phyloP scores from a whole-genome alignment of 1,140 invertebrate species.

The Bombus ignitus region DNA sequence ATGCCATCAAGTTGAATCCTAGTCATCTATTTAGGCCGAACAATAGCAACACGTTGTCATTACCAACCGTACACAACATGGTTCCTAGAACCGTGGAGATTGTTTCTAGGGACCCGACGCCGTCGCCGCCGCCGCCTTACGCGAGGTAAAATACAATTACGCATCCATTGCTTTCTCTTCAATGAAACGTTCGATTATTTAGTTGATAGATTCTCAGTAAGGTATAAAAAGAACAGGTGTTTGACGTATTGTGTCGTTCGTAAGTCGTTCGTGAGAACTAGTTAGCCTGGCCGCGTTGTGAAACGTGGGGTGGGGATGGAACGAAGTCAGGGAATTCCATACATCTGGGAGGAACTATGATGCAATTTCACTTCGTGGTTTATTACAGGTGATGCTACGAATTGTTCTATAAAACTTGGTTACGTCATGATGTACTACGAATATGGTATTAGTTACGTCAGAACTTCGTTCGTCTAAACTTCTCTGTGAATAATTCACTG shows the following conservation, averaged over 20 bases:
- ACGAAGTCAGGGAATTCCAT: background rate
- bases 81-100: slow-evolving; percentile 67
- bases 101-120: slow-evolving; percentile 65
- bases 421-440: slow-evolving; percentile 3
- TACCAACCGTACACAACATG: slow-evolving; percentile 60
- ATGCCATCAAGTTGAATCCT: slow-evolving; percentile 88
- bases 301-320: too few relatives aligned
- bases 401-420: background rate
- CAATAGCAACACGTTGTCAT: slow-evolving; percentile 62
- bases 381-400: background rate
- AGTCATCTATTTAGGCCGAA: slow-evolving; percentile 76
- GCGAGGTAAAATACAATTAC: slow-evolving; percentile 71
- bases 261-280: background rate
- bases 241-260: background rate
- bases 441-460: background rate
- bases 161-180: background rate
- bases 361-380: background rate
- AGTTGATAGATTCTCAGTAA: too few relatives aligned
- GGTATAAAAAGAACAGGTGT: background rate
- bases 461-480: background rate
- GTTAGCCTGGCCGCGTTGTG: background rate
- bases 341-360: background rate
- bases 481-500: background rate
- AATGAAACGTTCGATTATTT: background rate
- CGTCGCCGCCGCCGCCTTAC: slow-evolving; percentile 77